Evolutionary conservation across 2,797 vertebrate genomes (phyloP).

Genomic region (Benthosema pterotum): DNA sequence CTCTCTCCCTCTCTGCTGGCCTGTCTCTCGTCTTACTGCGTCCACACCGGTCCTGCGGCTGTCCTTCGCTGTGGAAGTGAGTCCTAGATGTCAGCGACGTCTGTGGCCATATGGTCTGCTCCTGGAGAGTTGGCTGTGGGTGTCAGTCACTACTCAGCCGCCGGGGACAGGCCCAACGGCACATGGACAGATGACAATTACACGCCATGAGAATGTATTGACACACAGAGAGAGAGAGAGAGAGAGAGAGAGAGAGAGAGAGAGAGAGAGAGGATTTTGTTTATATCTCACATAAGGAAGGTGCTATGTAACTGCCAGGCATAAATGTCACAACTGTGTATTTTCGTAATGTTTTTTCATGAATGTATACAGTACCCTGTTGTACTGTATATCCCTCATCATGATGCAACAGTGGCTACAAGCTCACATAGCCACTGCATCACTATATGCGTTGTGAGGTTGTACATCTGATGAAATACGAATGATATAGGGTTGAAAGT

Average conservation of each 20-base stretch:
- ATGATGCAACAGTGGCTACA: too few relatives aligned
- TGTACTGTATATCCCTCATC: too few relatives aligned
- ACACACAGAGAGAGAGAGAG: slow-evolving; percentile 31
- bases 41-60: slow-evolving; percentile 28
- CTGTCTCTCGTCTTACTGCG: slow-evolving; percentile 27
- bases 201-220: slow-evolving; percentile 59
- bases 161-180: slow-evolving; percentile 56
- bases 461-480: too few relatives aligned
- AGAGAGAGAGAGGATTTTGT: slow-evolving; percentile 3
- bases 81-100: slow-evolving; percentile 50
- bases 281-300: neutral
- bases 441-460: too few relatives aligned
- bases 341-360: too few relatives aligned
- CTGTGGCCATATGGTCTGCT: slow-evolving; percentile 56
- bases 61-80: slow-evolving; percentile 38
- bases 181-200: slow-evolving; percentile 71
- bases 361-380: too few relatives aligned
- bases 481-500: too few relatives aligned
- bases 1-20: slow-evolving; percentile 23
- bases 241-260: slow-evolving; percentile 1
- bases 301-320: too few relatives aligned
- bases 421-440: too few relatives aligned
- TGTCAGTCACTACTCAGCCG: slow-evolving; percentile 60
- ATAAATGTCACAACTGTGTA: too few relatives aligned
- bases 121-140: slow-evolving; percentile 48